Base-by-base conservation (phyloP, 2,888 invertebrate species). In the Sinopyrophorus schimmeli region DNA sequence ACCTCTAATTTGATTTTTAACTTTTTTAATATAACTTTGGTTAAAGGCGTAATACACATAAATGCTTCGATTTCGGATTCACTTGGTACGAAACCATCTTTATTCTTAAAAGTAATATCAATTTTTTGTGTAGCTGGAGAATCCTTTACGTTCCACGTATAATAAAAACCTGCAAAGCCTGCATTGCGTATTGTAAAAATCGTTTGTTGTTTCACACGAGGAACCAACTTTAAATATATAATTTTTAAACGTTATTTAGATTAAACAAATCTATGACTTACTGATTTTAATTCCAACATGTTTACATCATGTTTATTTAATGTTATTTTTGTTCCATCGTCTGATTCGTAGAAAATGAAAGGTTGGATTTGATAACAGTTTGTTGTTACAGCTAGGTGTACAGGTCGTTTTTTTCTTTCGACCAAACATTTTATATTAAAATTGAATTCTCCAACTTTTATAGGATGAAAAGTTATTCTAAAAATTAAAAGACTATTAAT, bases 381-480 rank as follows among this genome's bases (percentile, higher is more conserved):
- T 2, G 79, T 76, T 23, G 75, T 76, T 1, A 84, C 75, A 41
- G 75, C 75, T 24, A 83, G 59, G 2, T 71, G 72, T 30, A 83
- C 61, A 23, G 75, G 76, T 47, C 75, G 75, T 16, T 74, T 77
- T 68, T 80, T 69, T 61, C 76, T 76, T 41, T 77, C 76, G 1
- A 84, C 65, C 10, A 65, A 66, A 62, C 81, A 83, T 61, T 77
- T 78, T 60, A 83, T 69, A 57, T 76, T 76, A 61, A 81, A 84
- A 5, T 75, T 74, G 10, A 76, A 60, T 16, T 79, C 77, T 0
- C 82, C 83, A 27, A 77, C 74, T 57, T 74, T 68, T 30, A 75
- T 74, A 1, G 83, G 78, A 14, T 77, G 76, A 60, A 79, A 81
- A 46, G 72, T 73, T 24, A 83, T 67, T 55, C 83, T 83, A 56